Evolutionary conservation across 1,140 invertebrate genomes (phyloP).

Genomic region (Rhyzopertha dominica): DNA sequence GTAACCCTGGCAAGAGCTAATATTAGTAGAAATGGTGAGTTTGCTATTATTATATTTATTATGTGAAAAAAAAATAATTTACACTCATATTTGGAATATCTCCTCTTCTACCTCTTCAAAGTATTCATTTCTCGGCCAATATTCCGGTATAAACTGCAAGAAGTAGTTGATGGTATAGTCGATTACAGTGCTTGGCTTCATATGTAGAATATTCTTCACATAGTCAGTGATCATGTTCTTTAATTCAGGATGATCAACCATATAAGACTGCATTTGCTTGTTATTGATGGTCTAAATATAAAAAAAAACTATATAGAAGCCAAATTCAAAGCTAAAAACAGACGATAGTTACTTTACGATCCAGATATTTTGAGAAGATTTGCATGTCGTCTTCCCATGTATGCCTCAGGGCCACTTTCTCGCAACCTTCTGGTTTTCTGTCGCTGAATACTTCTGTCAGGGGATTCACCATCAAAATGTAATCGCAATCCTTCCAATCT

Average conservation of each 20-base stretch:
- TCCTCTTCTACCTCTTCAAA: conserved; percentile 25
- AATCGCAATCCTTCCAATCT: conserved; percentile 51
- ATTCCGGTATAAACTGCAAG: conserved; percentile 45
- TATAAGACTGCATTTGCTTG: conserved; percentile 50
- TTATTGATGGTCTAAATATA: conserved; percentile 45
- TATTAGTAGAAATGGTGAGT: conserved; percentile 19
- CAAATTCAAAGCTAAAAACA: conserved; percentile 5
- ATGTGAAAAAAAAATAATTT: too few relatives aligned
- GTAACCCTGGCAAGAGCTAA: conserved; percentile 30
- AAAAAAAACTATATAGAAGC: conserved; percentile 15
- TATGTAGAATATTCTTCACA: conserved; percentile 51
- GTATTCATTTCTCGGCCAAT: conserved; percentile 48
- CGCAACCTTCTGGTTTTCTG: conserved; percentile 37
- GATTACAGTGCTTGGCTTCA: conserved; percentile 55
- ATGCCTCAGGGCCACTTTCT: conserved; percentile 44
- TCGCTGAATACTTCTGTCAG: conserved; percentile 44
- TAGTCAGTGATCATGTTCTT: conserved; percentile 55
- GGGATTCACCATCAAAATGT: conserved; percentile 53
- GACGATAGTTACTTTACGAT: conserved; percentile 52
- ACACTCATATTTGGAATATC: conserved; percentile 10
- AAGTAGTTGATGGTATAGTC: conserved; percentile 58
- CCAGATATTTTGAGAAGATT: conserved; percentile 55
- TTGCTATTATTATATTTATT: too few relatives aligned
- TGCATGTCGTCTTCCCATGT: conserved; percentile 54
- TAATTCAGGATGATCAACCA: conserved; percentile 53